Evolutionary conservation across 2,797 vertebrate species (phyloP).

Genomic region (Silurus lanzhouensis): DNA sequence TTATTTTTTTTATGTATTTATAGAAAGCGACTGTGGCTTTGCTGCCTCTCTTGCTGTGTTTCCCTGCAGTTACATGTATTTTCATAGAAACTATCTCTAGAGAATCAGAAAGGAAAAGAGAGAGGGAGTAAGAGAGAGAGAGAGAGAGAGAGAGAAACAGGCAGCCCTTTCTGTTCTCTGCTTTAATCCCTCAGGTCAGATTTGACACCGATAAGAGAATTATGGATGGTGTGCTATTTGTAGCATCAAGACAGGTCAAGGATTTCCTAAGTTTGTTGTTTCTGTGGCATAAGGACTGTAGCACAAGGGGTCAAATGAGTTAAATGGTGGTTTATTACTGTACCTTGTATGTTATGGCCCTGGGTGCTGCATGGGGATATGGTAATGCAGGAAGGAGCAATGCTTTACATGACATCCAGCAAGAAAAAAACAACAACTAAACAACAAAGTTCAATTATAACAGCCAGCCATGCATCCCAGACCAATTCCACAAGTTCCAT

Average conservation of each 20-base stretch:
- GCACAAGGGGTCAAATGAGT: not conserved
- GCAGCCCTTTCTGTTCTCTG: not conserved
- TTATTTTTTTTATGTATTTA: not conserved
- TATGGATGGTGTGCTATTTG: conserved; percentile 59
- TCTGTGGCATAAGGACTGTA: not conserved
- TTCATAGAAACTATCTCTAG: not conserved
- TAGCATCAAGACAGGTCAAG: conserved; percentile 29
- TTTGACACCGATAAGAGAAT: conserved; percentile 47
- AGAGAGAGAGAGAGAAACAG: not conserved
- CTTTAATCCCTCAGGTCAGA: conserved; percentile 21
- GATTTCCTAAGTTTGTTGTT: conserved; percentile 12
- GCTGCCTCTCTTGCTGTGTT: not conserved
- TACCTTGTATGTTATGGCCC: not conserved
- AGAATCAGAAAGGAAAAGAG: not conserved
- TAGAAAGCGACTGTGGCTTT: not conserved
- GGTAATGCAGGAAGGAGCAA: not conserved
- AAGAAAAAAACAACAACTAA: no score
- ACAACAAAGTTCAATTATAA: not conserved
- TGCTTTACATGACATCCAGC: not conserved
- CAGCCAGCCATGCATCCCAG: conserved; percentile 1
- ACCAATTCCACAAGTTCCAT: conserved; percentile 4
- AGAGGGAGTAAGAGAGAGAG: not conserved
- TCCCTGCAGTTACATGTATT: not conserved
- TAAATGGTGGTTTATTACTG: not conserved
- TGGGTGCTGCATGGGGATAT: not conserved